Evolutionary conservation across 2,113 vertebrate genomes (phyloP), one percentile per base, ranked within the genome.

Genomic region (Coturnix japonica): DNA sequence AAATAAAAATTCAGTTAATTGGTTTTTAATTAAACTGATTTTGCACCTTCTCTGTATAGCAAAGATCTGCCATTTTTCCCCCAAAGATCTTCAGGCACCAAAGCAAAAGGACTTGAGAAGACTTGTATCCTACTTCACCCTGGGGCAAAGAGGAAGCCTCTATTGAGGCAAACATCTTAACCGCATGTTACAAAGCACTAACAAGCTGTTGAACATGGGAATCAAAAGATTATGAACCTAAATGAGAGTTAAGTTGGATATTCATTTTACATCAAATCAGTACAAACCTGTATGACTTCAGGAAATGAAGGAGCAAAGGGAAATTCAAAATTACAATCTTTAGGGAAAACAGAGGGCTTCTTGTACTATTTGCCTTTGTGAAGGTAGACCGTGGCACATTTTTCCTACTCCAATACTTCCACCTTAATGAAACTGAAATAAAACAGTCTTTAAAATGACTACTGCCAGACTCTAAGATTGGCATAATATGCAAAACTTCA

Each of bases 71-170:
- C 31, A 9, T 53, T 85, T 84, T 53, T 43, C 12, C 10, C 46
- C 70, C 46, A 64, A 87, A 89, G 83, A 67, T 84, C 70, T 69
- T 90, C 25, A 81, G 49, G 81, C 41, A 88, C 33, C 31, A 69
- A 79, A 89, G 51, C 41, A 85, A 76, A 79, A 88, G 22, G 39
- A 65, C 69, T 85, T 92, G 94, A 91, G 54, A 85, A 87, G 64
- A 86, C 64, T 71, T 91, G 91, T 5, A 95, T 30, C 28, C 66
- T 77, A 7, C 51, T 86, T 41, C 61, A 83, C 57, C 76, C 63
- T 16, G 4, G 84, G 78, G 90, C 77, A 91, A 93, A 89, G 0
- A 54, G 65, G 60, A 93, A 37, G 49, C 65, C 41, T 61, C 57
- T 80, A 63, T 33, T 82, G 74, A 93, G 72, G 75, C 11, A 75